Percentiles rank a stretch among this genome's conserved stretches.
phyloP scores from a whole-genome alignment of 2,113 vertebrate species.

The Lasiurus borealis region DNA sequence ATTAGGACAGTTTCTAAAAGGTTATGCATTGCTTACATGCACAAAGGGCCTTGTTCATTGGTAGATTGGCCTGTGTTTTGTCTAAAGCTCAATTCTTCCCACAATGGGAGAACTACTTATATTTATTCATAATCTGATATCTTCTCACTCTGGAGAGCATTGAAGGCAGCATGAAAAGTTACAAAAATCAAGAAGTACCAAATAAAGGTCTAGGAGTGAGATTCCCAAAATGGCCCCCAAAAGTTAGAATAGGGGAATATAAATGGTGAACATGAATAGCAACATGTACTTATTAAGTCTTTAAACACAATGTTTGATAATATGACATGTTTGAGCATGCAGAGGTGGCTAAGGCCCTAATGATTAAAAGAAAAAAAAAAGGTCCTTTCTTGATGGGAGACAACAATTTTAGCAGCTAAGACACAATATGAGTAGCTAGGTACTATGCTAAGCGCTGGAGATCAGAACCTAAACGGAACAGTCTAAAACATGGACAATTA shows the following conservation, averaged over 20 bases:
- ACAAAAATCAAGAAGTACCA: not conserved
- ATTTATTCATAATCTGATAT: not conserved
- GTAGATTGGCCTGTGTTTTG: not conserved
- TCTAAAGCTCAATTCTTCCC: not conserved
- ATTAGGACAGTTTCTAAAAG: slow-evolving; percentile 10
- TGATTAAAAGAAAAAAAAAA: not conserved
- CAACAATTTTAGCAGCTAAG: not conserved
- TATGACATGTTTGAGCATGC: not conserved
- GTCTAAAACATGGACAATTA: not conserved
- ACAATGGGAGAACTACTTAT: not conserved
- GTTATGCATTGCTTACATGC: not conserved
- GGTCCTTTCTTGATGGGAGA: not conserved
- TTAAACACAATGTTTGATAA: not conserved
- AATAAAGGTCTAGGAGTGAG: not conserved
- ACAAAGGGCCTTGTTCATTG: not conserved
- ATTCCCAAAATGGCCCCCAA: not conserved
- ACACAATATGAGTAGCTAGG: not conserved
- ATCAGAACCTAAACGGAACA: not conserved
- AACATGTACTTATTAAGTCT: not conserved
- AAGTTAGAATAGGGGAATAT: not conserved
- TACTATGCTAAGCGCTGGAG: not conserved
- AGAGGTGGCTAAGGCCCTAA: not conserved
- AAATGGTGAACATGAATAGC: too few relatives aligned
- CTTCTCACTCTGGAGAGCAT: not conserved
- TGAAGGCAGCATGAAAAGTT: not conserved